Evolutionary conservation across 2,888 invertebrate species (phyloP).

Genomic region (Liodrosophila aerea): DNA sequence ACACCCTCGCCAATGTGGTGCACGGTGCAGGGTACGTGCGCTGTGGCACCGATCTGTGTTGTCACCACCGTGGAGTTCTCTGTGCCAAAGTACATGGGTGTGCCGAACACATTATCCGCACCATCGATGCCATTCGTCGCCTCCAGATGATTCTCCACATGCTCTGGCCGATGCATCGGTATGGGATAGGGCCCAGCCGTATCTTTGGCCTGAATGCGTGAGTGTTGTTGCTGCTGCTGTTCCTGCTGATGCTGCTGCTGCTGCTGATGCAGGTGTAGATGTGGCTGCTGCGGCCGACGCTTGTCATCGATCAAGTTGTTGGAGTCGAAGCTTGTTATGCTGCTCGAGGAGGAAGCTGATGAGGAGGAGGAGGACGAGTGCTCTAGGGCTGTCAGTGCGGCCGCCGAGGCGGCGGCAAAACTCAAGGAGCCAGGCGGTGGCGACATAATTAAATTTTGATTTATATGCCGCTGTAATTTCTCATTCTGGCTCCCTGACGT

Average conservation of each 20-base stretch:
- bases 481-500: conserved; percentile 45
- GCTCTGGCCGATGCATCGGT: conserved; percentile 51
- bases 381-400: conserved; percentile 47
- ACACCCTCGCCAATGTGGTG: conserved; percentile 93
- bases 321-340: conserved; percentile 79
- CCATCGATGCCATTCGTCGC: conserved; percentile 58
- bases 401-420: conserved; percentile 51
- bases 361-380: not conserved
- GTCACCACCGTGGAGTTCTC: conserved; percentile 91
- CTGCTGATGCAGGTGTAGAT: conserved; percentile 32
- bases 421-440: conserved; percentile 46
- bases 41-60: conserved; percentile 92
- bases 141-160: conserved; percentile 64
- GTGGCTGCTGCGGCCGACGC: conserved; percentile 50
- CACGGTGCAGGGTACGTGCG: conserved; percentile 91
- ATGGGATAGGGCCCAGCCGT: conserved; percentile 68
- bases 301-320: conserved; percentile 77
- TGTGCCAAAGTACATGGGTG: conserved; percentile 91
- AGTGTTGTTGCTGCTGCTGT: conserved; percentile 60
- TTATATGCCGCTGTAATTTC: conserved; percentile 77
- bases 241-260: conserved; percentile 44
- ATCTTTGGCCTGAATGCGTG: conserved; percentile 76
- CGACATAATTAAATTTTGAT: conserved; percentile 82
- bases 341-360: conserved; percentile 46
- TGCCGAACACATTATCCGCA: conserved; percentile 82